Base-by-base conservation (phyloP, 2,888 invertebrate species). In the Oligia strigilis region DNA sequence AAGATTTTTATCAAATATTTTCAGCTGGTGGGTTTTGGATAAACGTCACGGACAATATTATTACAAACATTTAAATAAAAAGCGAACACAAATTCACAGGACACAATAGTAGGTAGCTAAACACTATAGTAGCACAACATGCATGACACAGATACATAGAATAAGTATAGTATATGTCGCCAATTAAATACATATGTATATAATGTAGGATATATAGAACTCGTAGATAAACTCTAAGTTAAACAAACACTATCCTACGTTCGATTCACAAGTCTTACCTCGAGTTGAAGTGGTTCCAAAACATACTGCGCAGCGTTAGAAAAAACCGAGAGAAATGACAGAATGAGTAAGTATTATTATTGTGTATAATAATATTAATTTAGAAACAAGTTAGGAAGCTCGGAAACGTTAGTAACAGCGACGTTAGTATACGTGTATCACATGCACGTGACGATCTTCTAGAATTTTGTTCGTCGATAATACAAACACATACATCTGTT, bases 221-320 rank as follows among this genome's bases (percentile, higher is more conserved):
- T 82, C 58, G 82, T 74, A 87, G 83, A 84, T 78, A 89, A 87
- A 87, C 77, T 82, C 86, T 87, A 87, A 82, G 64, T 77, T 78
- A 83, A 85, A 89, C 84, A 79, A 87, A 93, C 92, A 95, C 92
- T 93, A 92, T 93, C 94, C 94, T 93, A 94, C 90, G 86, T 93
- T 92, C 87, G 90, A 90, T 92, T 89, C 90, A 93, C 92, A 94
- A 93, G 86, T 98, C 99, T 99, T 99, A 99, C 99, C 99, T 99
- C 98, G 99, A 98, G 97, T 99, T 99, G 98, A 99, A 99, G 98
- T 99, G 99, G 98, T 99, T 99, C 99, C 99, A 99, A 98, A 99
- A 99, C 98, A 99, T 98, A 99, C 99, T 99, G 98, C 97, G 98
- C 98, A 98, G 98, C 98, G 98, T 97, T 97, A 97, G 97, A 97